Percentiles rank a stretch among this genome's conserved stretches.
Conservation (phyloP, 2,797 vertebrate species). For the Phrynocephalus vlangalii region DNA sequence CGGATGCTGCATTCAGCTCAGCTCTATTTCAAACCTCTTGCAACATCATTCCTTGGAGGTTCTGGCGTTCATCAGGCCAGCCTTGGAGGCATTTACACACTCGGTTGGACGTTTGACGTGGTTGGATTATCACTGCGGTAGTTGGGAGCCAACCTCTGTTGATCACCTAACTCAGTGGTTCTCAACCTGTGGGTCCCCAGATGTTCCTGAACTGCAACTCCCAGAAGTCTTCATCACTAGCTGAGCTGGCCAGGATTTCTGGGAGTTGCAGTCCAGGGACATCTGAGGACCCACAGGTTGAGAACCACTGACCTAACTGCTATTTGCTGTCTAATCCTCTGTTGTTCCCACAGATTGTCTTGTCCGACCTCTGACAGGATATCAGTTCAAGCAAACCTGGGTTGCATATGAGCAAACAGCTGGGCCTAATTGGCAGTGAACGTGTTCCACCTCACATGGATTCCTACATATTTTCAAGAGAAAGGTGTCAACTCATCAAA, state of each 20-base stretch:
- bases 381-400: not conserved
- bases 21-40: not conserved
- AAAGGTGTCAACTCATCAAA: slow-evolving; percentile 65
- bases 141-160: not conserved
- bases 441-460: slow-evolving; percentile 37
- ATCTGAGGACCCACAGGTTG: too few species aligned
- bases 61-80: not conserved
- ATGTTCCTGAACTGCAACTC: too few species aligned
- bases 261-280: too few species aligned
- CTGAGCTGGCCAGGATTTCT: too few species aligned
- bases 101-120: not conserved
- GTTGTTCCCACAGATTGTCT: not conserved
- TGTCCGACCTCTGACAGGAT: not conserved
- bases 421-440: slow-evolving; percentile 58
- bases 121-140: not conserved
- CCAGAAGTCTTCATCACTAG: too few species aligned
- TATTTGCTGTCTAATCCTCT: not conserved
- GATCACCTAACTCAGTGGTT: too few species aligned
- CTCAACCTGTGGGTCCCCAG: too few species aligned
- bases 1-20: not conserved
- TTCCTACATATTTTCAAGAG: slow-evolving; percentile 62
- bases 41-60: not conserved
- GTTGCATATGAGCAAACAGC: slow-evolving; percentile 55
- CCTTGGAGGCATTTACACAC: not conserved
- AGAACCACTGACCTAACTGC: too few species aligned